Conservation (phyloP, 2,113 vertebrate genomes). For the Salvelinus namaycush region DNA sequence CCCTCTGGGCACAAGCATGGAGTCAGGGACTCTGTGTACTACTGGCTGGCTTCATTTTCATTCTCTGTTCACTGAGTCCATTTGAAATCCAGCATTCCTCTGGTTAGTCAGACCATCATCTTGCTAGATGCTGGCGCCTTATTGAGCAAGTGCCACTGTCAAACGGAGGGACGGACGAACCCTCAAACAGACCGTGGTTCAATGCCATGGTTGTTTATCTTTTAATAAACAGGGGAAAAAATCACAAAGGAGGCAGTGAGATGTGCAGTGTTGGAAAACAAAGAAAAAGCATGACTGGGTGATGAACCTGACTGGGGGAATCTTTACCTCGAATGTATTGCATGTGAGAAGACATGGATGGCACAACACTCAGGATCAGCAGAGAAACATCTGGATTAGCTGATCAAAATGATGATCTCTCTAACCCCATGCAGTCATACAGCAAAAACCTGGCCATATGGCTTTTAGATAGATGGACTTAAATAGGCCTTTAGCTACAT, state of each 20-base stretch:
- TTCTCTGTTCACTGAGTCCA: conserved; percentile 62
- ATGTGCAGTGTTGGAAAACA: conserved; percentile 31
- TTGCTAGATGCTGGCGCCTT: conserved; percentile 37
- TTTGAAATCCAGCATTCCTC: conserved; percentile 42
- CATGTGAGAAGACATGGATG: not conserved
- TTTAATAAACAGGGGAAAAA: conserved; percentile 21
- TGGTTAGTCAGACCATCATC: conserved; percentile 55
- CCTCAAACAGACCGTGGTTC: conserved; percentile 32
- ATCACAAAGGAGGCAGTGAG: not conserved
- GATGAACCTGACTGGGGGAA: conserved; percentile 31
- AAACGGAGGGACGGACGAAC: conserved; percentile 15
- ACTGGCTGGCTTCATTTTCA: conserved; percentile 46
- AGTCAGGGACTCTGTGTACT: conserved; percentile 26
- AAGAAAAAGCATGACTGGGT: conserved; percentile 16
- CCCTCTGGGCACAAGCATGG: not conserved
- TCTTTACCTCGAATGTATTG: not conserved
- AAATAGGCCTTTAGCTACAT: not conserved
- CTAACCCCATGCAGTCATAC: not conserved
- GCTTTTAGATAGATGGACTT: not conserved
- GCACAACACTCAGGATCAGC: not conserved
- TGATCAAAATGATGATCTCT: not conserved
- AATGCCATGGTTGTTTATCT: conserved; percentile 47
- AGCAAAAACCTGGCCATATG: not conserved
- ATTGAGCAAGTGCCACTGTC: conserved; percentile 46
- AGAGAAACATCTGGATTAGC: not conserved